Evolutionary conservation across 2,797 vertebrate genomes (phyloP).

Genomic region (Columba guinea): DNA sequence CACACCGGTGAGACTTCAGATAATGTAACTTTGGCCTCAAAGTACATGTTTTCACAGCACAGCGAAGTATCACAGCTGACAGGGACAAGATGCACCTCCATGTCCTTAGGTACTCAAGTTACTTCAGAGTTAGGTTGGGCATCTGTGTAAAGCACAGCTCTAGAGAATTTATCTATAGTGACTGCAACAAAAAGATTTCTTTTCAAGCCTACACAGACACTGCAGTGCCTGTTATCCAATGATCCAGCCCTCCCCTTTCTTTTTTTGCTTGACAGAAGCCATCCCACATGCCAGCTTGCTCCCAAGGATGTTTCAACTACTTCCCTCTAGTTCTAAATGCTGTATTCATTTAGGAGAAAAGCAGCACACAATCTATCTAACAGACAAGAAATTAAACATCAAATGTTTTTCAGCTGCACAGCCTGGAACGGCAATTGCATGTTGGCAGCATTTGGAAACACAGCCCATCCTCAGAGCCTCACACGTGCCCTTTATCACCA

Average conservation of each 20-base stretch:
- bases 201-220: background rate
- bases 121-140: background rate
- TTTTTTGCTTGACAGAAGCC: background rate
- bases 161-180: background rate
- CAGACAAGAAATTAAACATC: background rate
- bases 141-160: background rate
- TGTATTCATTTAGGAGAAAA: background rate
- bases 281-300: background rate
- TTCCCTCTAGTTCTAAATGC: background rate
- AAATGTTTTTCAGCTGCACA: background rate
- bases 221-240: background rate
- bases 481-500: background rate
- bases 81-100: accelerated
- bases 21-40: background rate
- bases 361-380: background rate
- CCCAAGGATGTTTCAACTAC: background rate
- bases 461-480: background rate
- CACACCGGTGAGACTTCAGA: accelerated
- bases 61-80: background rate
- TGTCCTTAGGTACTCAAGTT: background rate
- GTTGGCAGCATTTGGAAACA: background rate
- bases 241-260: background rate
- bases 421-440: background rate
- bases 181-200: background rate
- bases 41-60: accelerated